Evolutionary conservation across 2,888 invertebrate species (phyloP).

Genomic region (Patella pellucida): DNA sequence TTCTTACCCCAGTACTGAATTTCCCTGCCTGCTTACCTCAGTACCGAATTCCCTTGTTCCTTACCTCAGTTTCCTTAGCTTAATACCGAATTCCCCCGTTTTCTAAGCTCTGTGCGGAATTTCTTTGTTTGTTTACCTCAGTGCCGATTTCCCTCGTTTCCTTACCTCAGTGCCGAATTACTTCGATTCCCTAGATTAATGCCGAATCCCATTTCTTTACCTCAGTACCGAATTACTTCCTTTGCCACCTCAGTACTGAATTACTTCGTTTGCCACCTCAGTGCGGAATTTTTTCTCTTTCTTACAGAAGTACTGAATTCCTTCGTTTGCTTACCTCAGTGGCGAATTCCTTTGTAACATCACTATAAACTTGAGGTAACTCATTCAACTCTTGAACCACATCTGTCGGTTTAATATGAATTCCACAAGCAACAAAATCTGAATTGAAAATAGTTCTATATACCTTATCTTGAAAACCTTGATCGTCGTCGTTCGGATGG

Average conservation of each 20-base stretch:
- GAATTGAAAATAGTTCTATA: not conserved
- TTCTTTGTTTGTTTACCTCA: too few relatives aligned
- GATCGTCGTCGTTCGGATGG: too few relatives aligned
- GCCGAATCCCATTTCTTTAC: too few relatives aligned
- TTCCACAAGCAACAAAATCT: conserved; percentile 44
- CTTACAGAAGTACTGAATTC: not conserved
- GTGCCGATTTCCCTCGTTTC: conserved; percentile 10
- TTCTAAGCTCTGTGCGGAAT: too few relatives aligned
- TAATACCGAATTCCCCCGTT: too few relatives aligned
- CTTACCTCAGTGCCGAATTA: too few relatives aligned
- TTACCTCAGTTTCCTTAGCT: too few relatives aligned
- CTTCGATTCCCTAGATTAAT: too few relatives aligned
- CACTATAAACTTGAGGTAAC: conserved; percentile 29
- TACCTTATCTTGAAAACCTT: too few relatives aligned
- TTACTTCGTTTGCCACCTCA: not conserved
- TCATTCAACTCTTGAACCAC: conserved; percentile 45
- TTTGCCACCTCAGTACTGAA: conserved; percentile 1
- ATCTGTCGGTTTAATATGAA: conserved; percentile 48
- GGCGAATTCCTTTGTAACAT: not conserved
- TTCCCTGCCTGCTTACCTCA: too few relatives aligned
- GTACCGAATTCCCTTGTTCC: too few relatives aligned
- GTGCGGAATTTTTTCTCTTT: not conserved
- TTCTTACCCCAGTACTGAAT: too few relatives aligned
- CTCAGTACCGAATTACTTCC: not conserved
- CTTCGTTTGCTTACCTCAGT: not conserved